phyloP scores from a whole-genome alignment of 2,888 invertebrate genomes.

The Endomychus coccineus region DNA sequence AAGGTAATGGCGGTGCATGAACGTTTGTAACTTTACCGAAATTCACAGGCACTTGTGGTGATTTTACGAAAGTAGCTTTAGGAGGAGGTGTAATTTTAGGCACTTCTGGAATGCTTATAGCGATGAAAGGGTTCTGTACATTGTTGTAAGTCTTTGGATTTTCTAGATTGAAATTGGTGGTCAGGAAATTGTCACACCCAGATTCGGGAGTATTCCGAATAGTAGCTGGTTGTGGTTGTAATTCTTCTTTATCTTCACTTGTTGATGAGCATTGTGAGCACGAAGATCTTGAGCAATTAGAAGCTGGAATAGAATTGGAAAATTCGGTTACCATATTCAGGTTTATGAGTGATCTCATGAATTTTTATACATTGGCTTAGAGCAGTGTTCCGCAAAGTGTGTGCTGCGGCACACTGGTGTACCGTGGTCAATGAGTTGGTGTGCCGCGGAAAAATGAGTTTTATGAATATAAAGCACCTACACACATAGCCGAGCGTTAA shows the following conservation, averaged over 20 bases:
- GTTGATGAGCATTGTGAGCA: slow-evolving; percentile 57
- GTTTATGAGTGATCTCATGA: no score
- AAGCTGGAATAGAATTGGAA: slow-evolving; percentile 46
- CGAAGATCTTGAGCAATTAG: slow-evolving; percentile 65
- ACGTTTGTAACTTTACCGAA: slow-evolving; percentile 24
- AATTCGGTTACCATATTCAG: no score
- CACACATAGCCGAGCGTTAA: no score
- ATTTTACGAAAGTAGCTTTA: slow-evolving; percentile 33
- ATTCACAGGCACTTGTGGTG: slow-evolving; percentile 33
- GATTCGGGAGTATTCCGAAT: slow-evolving; percentile 22
- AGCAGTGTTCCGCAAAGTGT: slow-evolving; percentile 5
- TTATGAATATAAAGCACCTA: no score
- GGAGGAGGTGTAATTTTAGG: slow-evolving; percentile 28
- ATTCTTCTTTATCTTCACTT: not conserved
- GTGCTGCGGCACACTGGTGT: slow-evolving; percentile 4
- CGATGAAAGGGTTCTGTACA: slow-evolving; percentile 17
- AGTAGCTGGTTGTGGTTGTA: not conserved
- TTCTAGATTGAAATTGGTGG: slow-evolving; percentile 41
- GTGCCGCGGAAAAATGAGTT: slow-evolving; percentile 3
- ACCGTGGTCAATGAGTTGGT: slow-evolving; percentile 4
- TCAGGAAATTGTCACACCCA: slow-evolving; percentile 34
- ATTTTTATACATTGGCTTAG: no score
- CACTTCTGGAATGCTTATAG: not conserved
- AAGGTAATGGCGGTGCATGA: slow-evolving; percentile 25
- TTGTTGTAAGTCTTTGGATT: slow-evolving; percentile 38